phyloP scores from a whole-genome alignment of 2,113 vertebrate genomes.

The Salvelinus namaycush region DNA sequence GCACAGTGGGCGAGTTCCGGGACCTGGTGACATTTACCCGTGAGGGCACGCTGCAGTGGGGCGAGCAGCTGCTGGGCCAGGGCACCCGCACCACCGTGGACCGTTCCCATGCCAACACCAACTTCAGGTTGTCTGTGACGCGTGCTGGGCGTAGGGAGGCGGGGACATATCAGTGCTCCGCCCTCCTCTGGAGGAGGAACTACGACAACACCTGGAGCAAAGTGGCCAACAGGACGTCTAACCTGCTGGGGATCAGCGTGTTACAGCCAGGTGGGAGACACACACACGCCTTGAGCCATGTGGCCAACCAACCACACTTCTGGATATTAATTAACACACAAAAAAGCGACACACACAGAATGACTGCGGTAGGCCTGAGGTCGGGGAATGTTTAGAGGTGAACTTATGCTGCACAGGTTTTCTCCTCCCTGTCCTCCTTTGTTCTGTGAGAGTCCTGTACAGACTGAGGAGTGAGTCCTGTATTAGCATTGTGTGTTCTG shows the following conservation, averaged over 20 bases:
- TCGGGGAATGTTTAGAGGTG: not conserved
- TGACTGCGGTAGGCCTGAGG: not conserved
- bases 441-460: too few relatives aligned
- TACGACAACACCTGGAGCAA: constrained; percentile 88
- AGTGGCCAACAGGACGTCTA: constrained; percentile 90
- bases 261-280: constrained; percentile 83
- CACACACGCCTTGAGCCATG: constrained; percentile 4
- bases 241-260: constrained; percentile 92
- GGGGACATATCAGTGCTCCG: constrained; percentile 93
- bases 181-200: constrained; percentile 88
- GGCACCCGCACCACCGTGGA: constrained; percentile 90
- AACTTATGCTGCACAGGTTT: too few relatives aligned
- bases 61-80: constrained; percentile 78
- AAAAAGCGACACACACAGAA: not conserved
- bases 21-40: constrained; percentile 93
- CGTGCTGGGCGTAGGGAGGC: constrained; percentile 88
- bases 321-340: too few relatives aligned
- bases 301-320: too few relatives aligned
- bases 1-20: constrained; percentile 77
- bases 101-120: constrained; percentile 89
- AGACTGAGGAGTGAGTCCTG: too few relatives aligned
- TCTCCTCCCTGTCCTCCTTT: too few relatives aligned
- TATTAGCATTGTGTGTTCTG: too few relatives aligned
- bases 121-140: constrained; percentile 90
- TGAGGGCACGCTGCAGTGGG: constrained; percentile 92